phyloP scores from a whole-genome alignment of 2,888 invertebrate species.

The Augochlorella aurata region DNA sequence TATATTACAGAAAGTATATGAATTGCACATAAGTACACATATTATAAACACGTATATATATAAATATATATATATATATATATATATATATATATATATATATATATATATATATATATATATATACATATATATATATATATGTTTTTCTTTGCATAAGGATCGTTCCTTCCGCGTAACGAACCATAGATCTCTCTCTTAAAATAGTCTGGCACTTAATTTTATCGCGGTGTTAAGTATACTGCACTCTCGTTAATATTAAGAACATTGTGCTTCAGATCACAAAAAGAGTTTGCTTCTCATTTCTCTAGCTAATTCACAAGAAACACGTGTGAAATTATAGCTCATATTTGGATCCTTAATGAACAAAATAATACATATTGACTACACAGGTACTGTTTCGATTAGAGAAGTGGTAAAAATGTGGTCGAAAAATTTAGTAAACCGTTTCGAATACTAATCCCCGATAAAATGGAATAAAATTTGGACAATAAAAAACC shows the following conservation, averaged over 20 bases:
- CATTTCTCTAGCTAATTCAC: slow-evolving; percentile 7
- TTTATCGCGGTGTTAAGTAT: slow-evolving; percentile 41
- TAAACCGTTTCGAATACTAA: slow-evolving; percentile 13
- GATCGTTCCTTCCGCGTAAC: slow-evolving; percentile 16
- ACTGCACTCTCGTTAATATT: slow-evolving; percentile 20
- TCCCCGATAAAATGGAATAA: slow-evolving; percentile 8
- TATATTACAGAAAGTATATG: slow-evolving; percentile 57
- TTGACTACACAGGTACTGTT: slow-evolving; percentile 61
- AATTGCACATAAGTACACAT: slow-evolving; percentile 55
- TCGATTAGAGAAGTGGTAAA: slow-evolving; percentile 36
- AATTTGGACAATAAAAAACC: slow-evolving; percentile 13
- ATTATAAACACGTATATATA: slow-evolving; percentile 37
- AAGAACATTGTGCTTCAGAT: slow-evolving; percentile 36
- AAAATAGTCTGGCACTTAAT: slow-evolving; percentile 55
- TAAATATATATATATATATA: neutral
- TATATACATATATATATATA: neutral
- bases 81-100: neutral
- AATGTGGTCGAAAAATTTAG: slow-evolving; percentile 25
- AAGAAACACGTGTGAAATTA: slow-evolving; percentile 36
- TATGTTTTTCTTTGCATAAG: slow-evolving; percentile 34
- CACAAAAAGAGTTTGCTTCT: slow-evolving; percentile 15
- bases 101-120: neutral
- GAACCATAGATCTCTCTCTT: slow-evolving; percentile 34
- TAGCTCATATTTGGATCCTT: slow-evolving; percentile 31
- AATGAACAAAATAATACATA: slow-evolving; percentile 40